A percentile compares a stretch with the other conserved stretches of the same genome.
phyloP scores from a whole-genome alignment of 2,797 vertebrate species.

The Silurus lanzhouensis region DNA sequence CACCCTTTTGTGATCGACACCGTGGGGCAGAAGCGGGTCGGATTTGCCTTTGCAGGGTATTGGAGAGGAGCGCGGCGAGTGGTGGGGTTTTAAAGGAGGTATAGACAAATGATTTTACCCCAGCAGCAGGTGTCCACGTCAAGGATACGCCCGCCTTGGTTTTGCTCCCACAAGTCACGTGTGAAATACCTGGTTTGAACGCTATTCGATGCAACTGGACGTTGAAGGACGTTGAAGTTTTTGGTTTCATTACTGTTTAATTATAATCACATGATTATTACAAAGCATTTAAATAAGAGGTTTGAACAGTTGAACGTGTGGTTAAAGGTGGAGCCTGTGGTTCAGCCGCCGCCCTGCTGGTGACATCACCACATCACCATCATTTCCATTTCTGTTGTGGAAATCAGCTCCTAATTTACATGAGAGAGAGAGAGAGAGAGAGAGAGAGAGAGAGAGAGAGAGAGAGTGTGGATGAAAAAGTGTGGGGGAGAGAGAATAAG shows the following conservation, averaged over 20 bases:
- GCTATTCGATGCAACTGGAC: no score
- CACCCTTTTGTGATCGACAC: neutral
- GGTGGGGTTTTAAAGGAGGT: no score
- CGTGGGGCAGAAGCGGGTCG: conserved; percentile 23
- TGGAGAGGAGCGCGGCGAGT: neutral
- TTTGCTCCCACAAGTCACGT: no score
- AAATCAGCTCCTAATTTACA: conserved; percentile 3
- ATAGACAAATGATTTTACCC: no score
- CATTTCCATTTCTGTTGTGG: conserved; percentile 15
- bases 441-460: neutral
- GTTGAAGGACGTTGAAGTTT: no score
- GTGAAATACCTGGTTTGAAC: no score
- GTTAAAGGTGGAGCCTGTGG: neutral
- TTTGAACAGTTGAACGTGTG: neutral
- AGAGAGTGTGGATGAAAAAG: neutral
- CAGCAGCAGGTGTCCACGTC: no score
- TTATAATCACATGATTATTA: neutral
- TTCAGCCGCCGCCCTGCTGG: neutral
- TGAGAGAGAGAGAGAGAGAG: neutral
- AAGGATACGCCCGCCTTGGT: no score
- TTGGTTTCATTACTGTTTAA: neutral
- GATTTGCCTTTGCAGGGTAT: neutral
- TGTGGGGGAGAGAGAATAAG: neutral
- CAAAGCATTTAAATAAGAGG: neutral
- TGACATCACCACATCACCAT: neutral